These are phyloP conservation scores for Ammospiza maritima DNA, from an alignment of 2,797 vertebrate genomes.

Conservation along the genomic window DNA sequence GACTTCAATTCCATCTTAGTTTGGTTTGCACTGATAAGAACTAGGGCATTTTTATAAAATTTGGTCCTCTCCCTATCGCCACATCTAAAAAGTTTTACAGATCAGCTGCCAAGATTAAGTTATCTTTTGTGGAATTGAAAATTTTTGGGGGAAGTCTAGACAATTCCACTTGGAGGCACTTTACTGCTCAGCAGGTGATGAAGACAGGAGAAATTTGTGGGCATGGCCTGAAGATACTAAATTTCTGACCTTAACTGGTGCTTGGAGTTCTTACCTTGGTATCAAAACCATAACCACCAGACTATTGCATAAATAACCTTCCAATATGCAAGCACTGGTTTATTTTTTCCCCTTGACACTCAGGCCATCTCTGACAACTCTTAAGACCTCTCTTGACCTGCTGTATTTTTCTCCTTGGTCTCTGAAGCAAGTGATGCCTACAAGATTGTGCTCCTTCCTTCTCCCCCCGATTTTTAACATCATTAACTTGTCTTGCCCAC, in stretches of 20 bases:
- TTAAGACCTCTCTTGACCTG: background rate
- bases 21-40: background rate
- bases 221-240: background rate
- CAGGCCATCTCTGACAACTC: background rate
- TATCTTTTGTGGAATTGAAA: background rate
- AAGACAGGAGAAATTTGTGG: accelerated
- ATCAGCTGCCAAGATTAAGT: background rate
- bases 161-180: background rate
- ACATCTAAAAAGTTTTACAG: background rate
- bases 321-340: background rate
- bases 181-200: background rate
- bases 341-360: background rate
- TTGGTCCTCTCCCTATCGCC: background rate
- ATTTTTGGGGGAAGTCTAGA: background rate
- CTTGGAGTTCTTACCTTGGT: background rate
- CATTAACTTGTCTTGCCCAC: background rate
- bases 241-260: background rate
- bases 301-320: background rate
- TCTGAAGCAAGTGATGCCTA: background rate
- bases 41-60: background rate
- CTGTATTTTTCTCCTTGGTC: background rate
- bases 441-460: background rate
- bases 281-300: background rate
- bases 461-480: background rate
- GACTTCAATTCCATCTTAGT: background rate